phyloP scores from a whole-genome alignment of 2,797 vertebrate genomes.

The Chiroxiphia lanceolata region DNA sequence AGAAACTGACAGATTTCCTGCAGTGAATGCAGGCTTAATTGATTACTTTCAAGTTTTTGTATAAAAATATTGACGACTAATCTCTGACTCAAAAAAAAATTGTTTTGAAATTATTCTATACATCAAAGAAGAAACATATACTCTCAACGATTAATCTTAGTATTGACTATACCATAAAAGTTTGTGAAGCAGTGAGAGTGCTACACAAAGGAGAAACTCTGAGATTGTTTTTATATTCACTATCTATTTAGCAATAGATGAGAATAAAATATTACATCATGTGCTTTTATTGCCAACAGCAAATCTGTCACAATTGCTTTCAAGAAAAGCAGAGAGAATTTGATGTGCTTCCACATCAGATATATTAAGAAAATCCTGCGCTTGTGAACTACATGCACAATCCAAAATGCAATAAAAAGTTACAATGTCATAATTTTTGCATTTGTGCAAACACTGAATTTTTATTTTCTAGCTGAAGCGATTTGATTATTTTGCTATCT shows the following conservation, averaged over 20 bases:
- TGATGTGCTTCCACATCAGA: background rate
- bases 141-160: background rate
- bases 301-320: background rate
- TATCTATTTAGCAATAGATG: background rate
- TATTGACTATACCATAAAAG: background rate
- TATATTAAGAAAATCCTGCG: fast-evolving
- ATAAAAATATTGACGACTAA: background rate
- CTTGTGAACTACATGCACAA: background rate
- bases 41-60: background rate
- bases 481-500: background rate
- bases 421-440: background rate
- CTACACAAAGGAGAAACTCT: background rate
- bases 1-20: background rate
- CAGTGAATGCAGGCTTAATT: background rate
- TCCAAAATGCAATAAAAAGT: background rate
- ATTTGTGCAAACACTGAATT: background rate
- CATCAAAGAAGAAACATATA: background rate
- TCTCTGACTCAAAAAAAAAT: background rate
- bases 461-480: background rate
- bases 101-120: background rate
- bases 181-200: background rate
- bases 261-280: background rate
- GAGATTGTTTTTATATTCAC: background rate
- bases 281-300: background rate
- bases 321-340: background rate